Conservation (phyloP, 2,888 invertebrate genomes). For the Proisotoma minuta region DNA sequence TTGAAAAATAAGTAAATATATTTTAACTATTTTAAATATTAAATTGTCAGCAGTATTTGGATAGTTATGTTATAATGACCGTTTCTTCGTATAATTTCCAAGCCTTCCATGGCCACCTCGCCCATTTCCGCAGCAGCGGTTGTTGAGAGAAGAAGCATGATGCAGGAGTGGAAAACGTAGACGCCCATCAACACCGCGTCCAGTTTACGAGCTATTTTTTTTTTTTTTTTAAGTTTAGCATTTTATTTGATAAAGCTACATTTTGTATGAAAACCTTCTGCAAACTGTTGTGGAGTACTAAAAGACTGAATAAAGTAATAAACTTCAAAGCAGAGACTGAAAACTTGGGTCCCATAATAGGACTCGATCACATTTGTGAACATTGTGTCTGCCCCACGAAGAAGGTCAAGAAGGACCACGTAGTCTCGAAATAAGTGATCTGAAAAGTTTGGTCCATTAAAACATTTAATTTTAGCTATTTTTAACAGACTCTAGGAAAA, state of each 20-base stretch:
- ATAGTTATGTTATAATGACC: no score
- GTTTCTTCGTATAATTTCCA: conserved; percentile 42
- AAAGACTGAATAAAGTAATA: conserved; percentile 31
- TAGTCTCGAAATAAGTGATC: conserved; percentile 44
- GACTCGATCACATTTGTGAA: conserved; percentile 39
- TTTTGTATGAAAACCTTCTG: neutral
- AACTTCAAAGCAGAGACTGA: conserved; percentile 40
- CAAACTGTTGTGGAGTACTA: conserved; percentile 3
- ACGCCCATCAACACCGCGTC: conserved; percentile 26
- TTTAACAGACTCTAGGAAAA: no score
- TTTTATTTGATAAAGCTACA: no score
- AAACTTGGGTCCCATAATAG: conserved; percentile 33
- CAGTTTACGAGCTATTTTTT: conserved; percentile 16
- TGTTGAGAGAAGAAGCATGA: conserved; percentile 23
- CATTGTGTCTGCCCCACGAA: conserved; percentile 35
- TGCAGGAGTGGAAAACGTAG: conserved; percentile 23
- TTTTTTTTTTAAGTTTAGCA: no score
- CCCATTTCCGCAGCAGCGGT: conserved; percentile 26
- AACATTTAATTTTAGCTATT: neutral
- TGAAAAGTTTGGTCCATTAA: conserved; percentile 17
- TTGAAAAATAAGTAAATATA: no score
- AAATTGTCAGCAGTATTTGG: no score
- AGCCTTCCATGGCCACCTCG: conserved; percentile 27
- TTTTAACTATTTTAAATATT: no score
- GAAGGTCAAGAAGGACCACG: conserved; percentile 34